phyloP scores from a whole-genome alignment of 2,113 vertebrate species.

The Rousettus leschenaultii region DNA sequence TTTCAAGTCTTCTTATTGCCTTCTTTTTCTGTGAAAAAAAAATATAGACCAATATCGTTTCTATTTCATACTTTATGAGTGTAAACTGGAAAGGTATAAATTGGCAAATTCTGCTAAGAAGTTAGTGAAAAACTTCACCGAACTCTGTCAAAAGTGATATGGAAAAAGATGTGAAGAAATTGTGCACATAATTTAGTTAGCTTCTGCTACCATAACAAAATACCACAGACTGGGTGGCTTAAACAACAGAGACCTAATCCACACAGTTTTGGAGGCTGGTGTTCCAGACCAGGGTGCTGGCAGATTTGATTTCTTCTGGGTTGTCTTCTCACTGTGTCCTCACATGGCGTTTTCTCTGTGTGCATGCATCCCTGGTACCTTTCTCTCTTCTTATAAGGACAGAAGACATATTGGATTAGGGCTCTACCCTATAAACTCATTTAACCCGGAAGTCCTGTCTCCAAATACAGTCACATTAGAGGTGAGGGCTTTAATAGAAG shows the following conservation, averaged over 20 bases:
- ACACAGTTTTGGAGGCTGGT: not conserved
- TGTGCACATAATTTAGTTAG: not conserved
- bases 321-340: not conserved
- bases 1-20: not conserved
- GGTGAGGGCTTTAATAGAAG: not conserved
- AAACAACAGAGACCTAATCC: not conserved
- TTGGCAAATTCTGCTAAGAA: not conserved
- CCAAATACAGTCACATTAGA: not conserved
- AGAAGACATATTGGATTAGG: not conserved
- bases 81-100: not conserved
- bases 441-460: not conserved
- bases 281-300: not conserved
- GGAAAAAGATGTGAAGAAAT: not conserved
- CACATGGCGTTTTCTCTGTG: not conserved
- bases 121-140: not conserved
- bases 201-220: not conserved
- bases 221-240: not conserved
- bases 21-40: not conserved
- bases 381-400: not conserved
- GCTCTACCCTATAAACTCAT: not conserved
- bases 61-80: not conserved
- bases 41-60: not conserved
- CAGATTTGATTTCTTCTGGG: not conserved
- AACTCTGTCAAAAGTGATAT: not conserved
- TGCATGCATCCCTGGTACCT: not conserved